A percentile compares a stretch with the other conserved stretches of the same genome.
These are phyloP conservation scores for Euplagia quadripunctaria DNA, from an alignment of 2,888 invertebrate genomes.

Conservation along the genomic window DNA sequence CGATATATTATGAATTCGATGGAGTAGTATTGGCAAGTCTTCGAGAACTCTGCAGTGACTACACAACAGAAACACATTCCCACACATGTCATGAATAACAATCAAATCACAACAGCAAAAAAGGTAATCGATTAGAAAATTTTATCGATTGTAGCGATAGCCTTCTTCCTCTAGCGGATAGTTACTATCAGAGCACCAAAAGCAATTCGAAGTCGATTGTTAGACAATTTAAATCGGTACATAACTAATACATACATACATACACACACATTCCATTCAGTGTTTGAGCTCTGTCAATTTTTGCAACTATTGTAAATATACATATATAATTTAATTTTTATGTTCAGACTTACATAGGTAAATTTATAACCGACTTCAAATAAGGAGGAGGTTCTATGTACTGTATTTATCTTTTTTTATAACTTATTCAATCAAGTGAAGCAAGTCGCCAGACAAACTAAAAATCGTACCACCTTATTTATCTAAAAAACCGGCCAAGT, in stretches of 20 bases:
- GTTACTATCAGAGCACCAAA: not conserved
- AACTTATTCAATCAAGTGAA: no score
- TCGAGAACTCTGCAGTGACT: constrained; percentile 41
- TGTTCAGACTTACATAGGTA: no score
- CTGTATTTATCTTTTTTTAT: no score
- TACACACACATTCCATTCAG: no score
- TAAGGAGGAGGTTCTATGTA: no score
- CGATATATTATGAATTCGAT: constrained; percentile 62
- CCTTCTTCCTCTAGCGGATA: not conserved
- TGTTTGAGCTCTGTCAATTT: no score
- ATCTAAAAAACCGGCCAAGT: no score
- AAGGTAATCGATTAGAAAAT: constrained; percentile 59
- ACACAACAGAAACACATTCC: constrained; percentile 40
- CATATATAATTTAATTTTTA: no score
- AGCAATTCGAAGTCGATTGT: not conserved
- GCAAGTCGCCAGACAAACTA: no score
- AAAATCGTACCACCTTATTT: no score
- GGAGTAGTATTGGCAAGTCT: constrained; percentile 25
- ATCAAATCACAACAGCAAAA: constrained; percentile 51
- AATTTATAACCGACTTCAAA: no score
- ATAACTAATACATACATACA: not conserved
- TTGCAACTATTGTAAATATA: no score
- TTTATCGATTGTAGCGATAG: constrained; percentile 17
- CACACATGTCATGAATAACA: constrained; percentile 57
- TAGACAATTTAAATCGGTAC: not conserved